Evolutionary conservation across 2,797 vertebrate genomes (phyloP), one percentile per base, ranked within the genome.

Genomic region (Emydoidea blandingii): DNA sequence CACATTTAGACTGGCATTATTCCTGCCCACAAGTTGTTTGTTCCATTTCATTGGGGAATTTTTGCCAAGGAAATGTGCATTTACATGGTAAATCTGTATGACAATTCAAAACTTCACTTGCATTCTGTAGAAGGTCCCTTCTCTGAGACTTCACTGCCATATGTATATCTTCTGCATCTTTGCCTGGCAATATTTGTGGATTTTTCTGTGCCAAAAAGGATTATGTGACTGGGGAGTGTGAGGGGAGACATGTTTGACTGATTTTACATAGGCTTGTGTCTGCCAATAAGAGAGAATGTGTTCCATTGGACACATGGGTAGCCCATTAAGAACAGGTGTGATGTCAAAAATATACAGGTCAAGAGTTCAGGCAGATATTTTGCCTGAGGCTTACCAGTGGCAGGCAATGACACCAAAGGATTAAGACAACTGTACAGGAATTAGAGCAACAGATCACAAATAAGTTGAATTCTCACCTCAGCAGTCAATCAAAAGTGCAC

Each of bases 291-390:
- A 62, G 5, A 84, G 62, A 94, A 87, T 68, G 15, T 65, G 65
- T 95, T 88, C 53, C 68, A 74, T 6, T 49, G n/a, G 52, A 23
- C 53, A 72, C n/a, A 14, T 16, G 34, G 19, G 57, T 92, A 95
- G 88, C 5, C 21, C 27, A 86, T 91, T 85, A 83, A 88, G 18
- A 85, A 41, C 12, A 81, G 23, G 44, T 15, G 2, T 81, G 52
- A 29, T 88, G 53, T 92, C 83, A 92, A 88, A 97, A 25, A n/a
- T 12, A 87, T 80, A n/a, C 72, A 83, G 68, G 31, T 95, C 56
- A 90, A 86, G 85, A 85, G 53, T 37, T 23, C 21, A 78, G 16
- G 87, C 74, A 52, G 21, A 37, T 3, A 76, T 83, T 86, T 56
- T 18, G n/a, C 78, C n/a, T 82, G 37, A 54, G 27, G 6, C 79